Evolutionary conservation across 2,797 vertebrate species (phyloP).

Genomic region (Tapirus indicus): DNA sequence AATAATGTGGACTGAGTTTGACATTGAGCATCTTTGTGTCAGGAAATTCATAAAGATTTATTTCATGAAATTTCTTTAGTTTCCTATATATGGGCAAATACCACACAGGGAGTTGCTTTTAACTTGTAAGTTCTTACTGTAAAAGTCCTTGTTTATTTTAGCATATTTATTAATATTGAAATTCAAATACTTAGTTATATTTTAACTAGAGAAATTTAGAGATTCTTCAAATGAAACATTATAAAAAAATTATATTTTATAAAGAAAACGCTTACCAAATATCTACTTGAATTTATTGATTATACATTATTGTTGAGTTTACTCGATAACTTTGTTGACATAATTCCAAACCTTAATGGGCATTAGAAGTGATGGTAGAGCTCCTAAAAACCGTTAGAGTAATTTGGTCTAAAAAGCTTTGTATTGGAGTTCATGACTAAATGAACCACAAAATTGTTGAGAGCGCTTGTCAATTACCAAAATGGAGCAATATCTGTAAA

Average conservation of each 20-base stretch:
- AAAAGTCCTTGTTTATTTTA: background rate
- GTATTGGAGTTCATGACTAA: background rate
- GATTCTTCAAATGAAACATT: background rate
- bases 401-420: constrained; percentile 58
- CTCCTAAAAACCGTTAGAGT: constrained; percentile 53
- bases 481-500: constrained; percentile 44
- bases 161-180: background rate
- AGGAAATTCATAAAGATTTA: background rate
- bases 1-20: background rate
- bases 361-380: background rate
- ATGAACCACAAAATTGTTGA: constrained; percentile 56
- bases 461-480: constrained; percentile 1
- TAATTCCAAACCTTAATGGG: constrained; percentile 62
- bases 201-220: background rate
- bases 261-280: background rate
- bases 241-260: constrained; percentile 23
- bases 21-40: background rate
- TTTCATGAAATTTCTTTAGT: background rate
- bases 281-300: constrained; percentile 38
- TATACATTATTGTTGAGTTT: constrained; percentile 6
- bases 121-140: background rate
- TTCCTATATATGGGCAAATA: background rate
- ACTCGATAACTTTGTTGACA: constrained; percentile 65
- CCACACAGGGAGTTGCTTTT: background rate
- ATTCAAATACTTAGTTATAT: background rate